Conservation (phyloP, 2,888 invertebrate genomes). For the Melieria picta region DNA sequence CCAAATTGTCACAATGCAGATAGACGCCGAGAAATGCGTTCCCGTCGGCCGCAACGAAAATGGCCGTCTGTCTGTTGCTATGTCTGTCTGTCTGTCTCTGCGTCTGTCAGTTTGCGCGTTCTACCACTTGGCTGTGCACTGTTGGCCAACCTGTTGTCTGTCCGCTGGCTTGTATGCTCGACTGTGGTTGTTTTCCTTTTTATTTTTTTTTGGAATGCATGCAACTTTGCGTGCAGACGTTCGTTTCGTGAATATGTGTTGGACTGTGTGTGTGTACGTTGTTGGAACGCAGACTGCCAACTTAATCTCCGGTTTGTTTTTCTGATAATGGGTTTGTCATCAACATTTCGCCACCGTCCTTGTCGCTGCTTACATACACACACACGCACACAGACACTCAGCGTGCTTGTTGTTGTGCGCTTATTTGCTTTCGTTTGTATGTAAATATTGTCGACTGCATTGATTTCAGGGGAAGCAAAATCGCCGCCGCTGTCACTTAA, state of each 20-base stretch:
- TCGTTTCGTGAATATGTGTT: not conserved
- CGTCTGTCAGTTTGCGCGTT: not conserved
- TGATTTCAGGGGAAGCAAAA: slow-evolving; percentile 18
- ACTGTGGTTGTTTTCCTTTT: slow-evolving; percentile 9
- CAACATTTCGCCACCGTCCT: slow-evolving; percentile 35
- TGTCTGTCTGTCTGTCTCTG: not conserved
- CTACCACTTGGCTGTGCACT: not conserved
- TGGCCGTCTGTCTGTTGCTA: slow-evolving; percentile 10
- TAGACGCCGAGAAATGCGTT: no score
- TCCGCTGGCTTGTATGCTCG: slow-evolving; percentile 4
- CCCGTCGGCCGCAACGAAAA: not conserved
- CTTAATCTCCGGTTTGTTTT: slow-evolving; percentile 48
- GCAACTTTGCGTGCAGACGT: not conserved
- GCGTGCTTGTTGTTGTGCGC: not conserved
- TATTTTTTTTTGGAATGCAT: slow-evolving; percentile 5
- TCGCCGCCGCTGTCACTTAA: slow-evolving; percentile 16
- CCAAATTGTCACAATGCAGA: no score
- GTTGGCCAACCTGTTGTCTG: not conserved
- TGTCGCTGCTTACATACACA: not conserved
- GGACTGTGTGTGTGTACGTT: not conserved
- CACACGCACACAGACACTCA: not conserved
- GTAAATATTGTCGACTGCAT: slow-evolving; percentile 17
- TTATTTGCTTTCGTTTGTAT: not conserved
- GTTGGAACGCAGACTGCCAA: slow-evolving; percentile 39
- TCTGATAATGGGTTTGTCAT: slow-evolving; percentile 44